Evolutionary conservation across 2,888 invertebrate genomes (phyloP).

Genomic region (Volucella bombylans): DNA sequence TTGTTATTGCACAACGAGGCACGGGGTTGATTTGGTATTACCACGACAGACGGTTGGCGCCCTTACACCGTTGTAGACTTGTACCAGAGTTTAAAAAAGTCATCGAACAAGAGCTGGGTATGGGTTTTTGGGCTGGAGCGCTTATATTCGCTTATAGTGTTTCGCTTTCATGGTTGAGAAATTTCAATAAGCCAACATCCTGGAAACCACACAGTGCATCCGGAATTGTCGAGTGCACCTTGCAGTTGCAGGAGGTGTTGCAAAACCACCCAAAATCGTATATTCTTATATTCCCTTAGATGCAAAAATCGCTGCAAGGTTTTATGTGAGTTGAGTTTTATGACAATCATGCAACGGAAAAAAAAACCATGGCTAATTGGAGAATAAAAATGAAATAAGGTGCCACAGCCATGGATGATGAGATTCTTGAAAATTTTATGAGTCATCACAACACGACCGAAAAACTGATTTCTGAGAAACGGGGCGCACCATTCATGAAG

Average conservation of each 20-base stretch:
- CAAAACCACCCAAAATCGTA: constrained; percentile 21
- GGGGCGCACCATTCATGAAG: neutral
- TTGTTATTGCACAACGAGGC: constrained; percentile 60
- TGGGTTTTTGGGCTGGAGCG: constrained; percentile 39
- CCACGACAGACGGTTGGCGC: constrained; percentile 31
- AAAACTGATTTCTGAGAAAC: constrained; percentile 8
- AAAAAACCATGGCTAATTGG: constrained; percentile 59
- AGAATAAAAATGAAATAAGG: constrained; percentile 37
- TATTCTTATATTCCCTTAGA: constrained; percentile 21
- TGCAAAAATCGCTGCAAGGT: constrained; percentile 26
- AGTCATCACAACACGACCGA: constrained; percentile 49
- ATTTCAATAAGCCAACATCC: constrained; percentile 70
- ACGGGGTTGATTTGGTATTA: constrained; percentile 56
- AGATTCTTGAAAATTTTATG: constrained; percentile 55
- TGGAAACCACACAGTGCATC: constrained; percentile 66
- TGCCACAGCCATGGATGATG: constrained; percentile 21
- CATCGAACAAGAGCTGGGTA: constrained; percentile 23
- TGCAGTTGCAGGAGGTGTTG: constrained; percentile 6
- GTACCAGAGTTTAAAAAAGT: constrained; percentile 9
- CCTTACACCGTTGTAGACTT: constrained; percentile 16
- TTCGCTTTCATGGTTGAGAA: constrained; percentile 68
- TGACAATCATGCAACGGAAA: constrained; percentile 45
- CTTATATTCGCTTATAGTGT: constrained; percentile 63
- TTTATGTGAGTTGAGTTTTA: constrained; percentile 34
- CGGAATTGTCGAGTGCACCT: constrained; percentile 69